Evolutionary conservation across 2,888 invertebrate genomes (phyloP).

Genomic region (Orchesella flavescens): DNA sequence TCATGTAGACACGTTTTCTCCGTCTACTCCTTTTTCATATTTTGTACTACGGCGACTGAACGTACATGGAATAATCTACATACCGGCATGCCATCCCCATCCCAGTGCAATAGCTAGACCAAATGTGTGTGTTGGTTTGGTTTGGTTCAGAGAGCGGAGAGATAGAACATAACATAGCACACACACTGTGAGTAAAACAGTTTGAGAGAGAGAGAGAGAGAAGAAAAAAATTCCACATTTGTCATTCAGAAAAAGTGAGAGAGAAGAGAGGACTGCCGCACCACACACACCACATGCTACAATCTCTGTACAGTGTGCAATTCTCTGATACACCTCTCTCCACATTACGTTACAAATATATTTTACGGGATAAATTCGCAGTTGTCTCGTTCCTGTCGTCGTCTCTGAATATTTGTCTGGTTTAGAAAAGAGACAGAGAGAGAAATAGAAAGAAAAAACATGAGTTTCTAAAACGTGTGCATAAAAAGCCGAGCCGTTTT

Average conservation of each 20-base stretch:
- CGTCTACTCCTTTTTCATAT: constrained; percentile 11
- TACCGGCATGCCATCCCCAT: too few species aligned
- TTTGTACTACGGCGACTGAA: not conserved
- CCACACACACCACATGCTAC: constrained; percentile 13
- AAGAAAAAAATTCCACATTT: constrained; percentile 55
- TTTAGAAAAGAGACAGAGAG: constrained; percentile 39
- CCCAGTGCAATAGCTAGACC: too few species aligned
- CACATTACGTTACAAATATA: constrained; percentile 8
- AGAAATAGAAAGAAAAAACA: not conserved
- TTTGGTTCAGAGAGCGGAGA: too few species aligned
- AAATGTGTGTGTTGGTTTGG: too few species aligned
- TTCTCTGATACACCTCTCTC: too few species aligned
- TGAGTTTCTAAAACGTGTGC: not conserved
- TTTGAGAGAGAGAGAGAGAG: too few species aligned
- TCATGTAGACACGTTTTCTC: not conserved
- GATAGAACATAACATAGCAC: too few species aligned
- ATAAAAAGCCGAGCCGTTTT: constrained; percentile 3
- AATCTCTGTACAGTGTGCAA: not conserved
- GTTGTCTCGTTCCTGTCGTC: constrained; percentile 57
- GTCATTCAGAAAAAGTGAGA: constrained; percentile 57
- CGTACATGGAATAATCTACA: too few species aligned
- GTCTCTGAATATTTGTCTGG: constrained; percentile 52
- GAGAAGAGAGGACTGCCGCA: constrained; percentile 29
- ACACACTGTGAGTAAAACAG: constrained; percentile 51
- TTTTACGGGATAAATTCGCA: constrained; percentile 41